A percentile compares a stretch with the other conserved stretches of the same genome.
Evolutionary conservation across 2,888 invertebrate genomes (phyloP).

Genomic region (Trachelus iudaicus): DNA sequence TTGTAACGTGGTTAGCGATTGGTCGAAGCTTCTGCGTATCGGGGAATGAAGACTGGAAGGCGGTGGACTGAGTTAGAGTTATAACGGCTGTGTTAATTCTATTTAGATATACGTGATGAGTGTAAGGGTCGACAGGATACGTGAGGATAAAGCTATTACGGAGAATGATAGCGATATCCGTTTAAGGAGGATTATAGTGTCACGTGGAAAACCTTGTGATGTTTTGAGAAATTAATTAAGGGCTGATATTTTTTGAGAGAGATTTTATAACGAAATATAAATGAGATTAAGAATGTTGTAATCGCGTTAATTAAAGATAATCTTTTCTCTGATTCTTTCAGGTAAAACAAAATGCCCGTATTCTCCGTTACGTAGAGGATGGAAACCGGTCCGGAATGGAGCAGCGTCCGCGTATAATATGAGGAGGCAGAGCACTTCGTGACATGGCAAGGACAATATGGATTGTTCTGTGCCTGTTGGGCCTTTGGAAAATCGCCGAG

Average conservation of each 20-base stretch:
- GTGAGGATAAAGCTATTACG: neutral
- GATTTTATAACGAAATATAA: neutral
- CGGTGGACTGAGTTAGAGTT: neutral
- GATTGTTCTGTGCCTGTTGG: conserved; percentile 39
- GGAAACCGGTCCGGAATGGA: neutral
- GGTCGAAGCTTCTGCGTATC: neutral
- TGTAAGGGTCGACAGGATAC: neutral
- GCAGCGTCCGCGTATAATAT: neutral
- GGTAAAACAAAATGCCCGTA: neutral
- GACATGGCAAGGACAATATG: conserved; percentile 54
- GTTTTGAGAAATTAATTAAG: neutral
- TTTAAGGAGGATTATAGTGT: neutral
- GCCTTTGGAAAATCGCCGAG: conserved; percentile 37
- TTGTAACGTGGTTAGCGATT: neutral
- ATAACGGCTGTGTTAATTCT: neutral
- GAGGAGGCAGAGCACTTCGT: conserved; percentile 23
- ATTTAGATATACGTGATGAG: neutral
- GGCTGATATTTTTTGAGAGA: neutral
- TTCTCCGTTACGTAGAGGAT: neutral
- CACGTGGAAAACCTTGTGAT: neutral
- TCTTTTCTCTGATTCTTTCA: neutral
- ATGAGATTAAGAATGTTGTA: neutral
- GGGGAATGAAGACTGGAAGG: neutral
- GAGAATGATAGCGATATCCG: neutral
- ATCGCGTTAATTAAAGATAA: neutral